Base-by-base conservation (phyloP, 2,888 invertebrate species). In the Agrochola lychnidis region DNA sequence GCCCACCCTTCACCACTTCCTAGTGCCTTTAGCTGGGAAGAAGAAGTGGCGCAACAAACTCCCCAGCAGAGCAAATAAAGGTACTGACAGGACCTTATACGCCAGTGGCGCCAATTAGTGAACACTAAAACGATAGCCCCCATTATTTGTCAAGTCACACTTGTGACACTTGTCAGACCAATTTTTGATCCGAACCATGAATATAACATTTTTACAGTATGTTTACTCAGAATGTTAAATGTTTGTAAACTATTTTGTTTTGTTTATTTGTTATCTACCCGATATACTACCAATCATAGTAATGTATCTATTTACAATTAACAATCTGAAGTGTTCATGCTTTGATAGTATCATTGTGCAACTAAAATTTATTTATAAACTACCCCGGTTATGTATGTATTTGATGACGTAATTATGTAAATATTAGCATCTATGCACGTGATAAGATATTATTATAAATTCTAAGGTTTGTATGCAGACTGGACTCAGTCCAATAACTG, bases 401-500 rank as follows among this genome's bases (percentile, higher is more conserved):
- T 72, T 59, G 25, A 57, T 61, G 45, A 71, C 57, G 57, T 51
- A 45, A 62, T 53, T 73, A 53, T 53, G 73, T 74, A n/a, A 73
- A 56, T 36, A n/a, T n/a, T 14, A 30, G 25, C 40, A 6, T 59
- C 1, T 25, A 19, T 14, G 25, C 76, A 76, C 57, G 76, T 75
- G 64, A 56, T 45, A 51, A 16, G 10, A 25, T 66, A 45, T 45
- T 45, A 45, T 12, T 4, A 48, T 30, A 40, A n/a, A 57, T 76
- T 30, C 40, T 42, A 57, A 48, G 40, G 48, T 48, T 14, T 12
- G 19, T 66, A 66, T 6, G 57, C 9, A 30, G 19, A 22, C 67
- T 76, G 76, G 51, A 61, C 30, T 4, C 9, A 22, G 36, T 76
- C 69, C 77, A 77, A 76, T 25, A 53, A 77, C 51, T 53, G 22